Evolutionary conservation across 2,113 vertebrate species (phyloP), one percentile per base, ranked within the genome.

Genomic region (Xenopus laevis): DNA sequence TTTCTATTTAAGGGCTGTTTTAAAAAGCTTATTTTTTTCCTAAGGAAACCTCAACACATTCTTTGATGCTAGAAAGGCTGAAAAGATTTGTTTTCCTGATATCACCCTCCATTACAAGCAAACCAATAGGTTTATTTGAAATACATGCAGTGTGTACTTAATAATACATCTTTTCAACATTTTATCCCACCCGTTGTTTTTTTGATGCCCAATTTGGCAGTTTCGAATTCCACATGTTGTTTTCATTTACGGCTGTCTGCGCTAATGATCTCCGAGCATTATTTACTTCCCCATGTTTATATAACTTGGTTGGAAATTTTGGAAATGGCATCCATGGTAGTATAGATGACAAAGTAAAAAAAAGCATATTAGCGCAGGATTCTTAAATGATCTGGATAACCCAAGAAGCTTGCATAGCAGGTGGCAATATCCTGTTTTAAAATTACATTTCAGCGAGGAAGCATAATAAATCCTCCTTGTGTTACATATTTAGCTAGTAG

Each of bases 361-460:
- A 89, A 91, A 90, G n/a, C 89, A 85, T 89, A 87, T 91, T 89
- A 88, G 87, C 79, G 84, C 84, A 87, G 84, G 84, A 85, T 85
- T 87, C 83, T 84, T 85, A 87, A 88, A 86, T 85, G 87, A 86
- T 88, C 83, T 82, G 84, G 85, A 87, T 87, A 84, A 85, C 86
- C 86, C 84, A 82, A 78, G 71, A 79, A 87, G 85, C 86, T 81
- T 50, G 85, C 88, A 78, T 86, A 82, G 91, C 89, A 90, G 91
- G 88, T 89, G 86, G 87, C 83, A 89, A 89, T 83, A 87, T 85
- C 89, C 89, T 87, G 88, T 89, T 89, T 91, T 90, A 92, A 92
- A 75, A 92, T 92, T 92, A 93, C 92, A 89, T 91, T 90, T 92
- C 89, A 87, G 88, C 87, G 86, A 87, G 88, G 83, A 88, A 91